These are phyloP conservation scores for Liolophura sinensis DNA, from an alignment of 1,140 invertebrate genomes.

Conservation along the genomic window DNA sequence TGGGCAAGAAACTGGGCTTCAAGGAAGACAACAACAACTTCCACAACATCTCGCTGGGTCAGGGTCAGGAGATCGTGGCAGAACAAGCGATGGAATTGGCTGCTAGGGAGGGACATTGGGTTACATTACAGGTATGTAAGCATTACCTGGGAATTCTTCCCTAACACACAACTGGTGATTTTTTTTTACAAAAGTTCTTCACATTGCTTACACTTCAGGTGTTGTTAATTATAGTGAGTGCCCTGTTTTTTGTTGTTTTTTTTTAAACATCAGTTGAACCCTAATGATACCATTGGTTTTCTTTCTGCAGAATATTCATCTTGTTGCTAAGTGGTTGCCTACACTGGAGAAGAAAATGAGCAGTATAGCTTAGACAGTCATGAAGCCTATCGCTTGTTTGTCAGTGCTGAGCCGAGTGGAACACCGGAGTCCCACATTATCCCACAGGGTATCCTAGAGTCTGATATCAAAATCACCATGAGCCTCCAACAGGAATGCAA, in stretches of 20 bases:
- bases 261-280: background rate
- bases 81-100: conserved; percentile 89
- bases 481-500: conserved; percentile 94
- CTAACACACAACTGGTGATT: no score
- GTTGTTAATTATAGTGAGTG: background rate
- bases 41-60: conserved; percentile 95
- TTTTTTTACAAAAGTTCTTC: no score
- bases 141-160: background rate
- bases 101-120: conserved; percentile 89
- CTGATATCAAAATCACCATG: conserved; percentile 96
- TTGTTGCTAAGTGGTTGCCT: conserved; percentile 92
- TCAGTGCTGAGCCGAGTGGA: conserved; percentile 91
- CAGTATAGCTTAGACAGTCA: conserved; percentile 71
- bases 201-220: background rate
- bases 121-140: conserved; percentile 76
- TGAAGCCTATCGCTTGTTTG: conserved; percentile 82
- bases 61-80: conserved; percentile 94
- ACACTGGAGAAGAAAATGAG: conserved; percentile 88
- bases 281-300: conserved; percentile 5
- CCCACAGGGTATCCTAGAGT: conserved; percentile 90
- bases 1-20: conserved; percentile 84
- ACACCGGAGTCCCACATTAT: conserved; percentile 87
- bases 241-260: background rate
- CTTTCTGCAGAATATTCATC: conserved; percentile 83
- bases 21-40: conserved; percentile 83